Evolutionary conservation across 2,888 invertebrate species (phyloP).

Genomic region (Drosophila mercatorum): DNA sequence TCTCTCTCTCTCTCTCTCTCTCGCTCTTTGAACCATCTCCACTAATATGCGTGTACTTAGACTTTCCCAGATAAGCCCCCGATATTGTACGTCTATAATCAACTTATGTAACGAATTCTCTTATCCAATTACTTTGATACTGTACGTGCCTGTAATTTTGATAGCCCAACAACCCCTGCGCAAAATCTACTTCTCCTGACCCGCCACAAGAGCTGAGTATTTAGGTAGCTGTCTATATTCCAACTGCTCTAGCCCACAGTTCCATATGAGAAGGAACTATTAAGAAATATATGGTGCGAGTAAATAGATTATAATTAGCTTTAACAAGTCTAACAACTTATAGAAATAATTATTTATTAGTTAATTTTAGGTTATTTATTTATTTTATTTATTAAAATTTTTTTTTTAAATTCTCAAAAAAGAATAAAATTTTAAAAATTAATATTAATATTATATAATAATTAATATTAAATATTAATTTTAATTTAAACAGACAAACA

Average conservation of each 20-base stretch:
- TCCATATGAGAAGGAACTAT: neutral
- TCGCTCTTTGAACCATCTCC: neutral
- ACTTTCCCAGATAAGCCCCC: constrained; percentile 38
- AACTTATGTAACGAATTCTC: constrained; percentile 63
- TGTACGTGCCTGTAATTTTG: constrained; percentile 82
- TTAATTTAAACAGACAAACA: too few relatives aligned
- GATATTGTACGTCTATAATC: constrained; percentile 15
- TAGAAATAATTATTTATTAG: too few relatives aligned
- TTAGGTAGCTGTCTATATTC: neutral
- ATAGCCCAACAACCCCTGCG: constrained; percentile 40
- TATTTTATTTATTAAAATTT: too few relatives aligned
- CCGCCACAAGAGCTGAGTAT: neutral
- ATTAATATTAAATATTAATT: too few relatives aligned
- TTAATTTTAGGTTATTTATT: too few relatives aligned
- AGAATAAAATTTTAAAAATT: too few relatives aligned
- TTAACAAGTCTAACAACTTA: too few relatives aligned
- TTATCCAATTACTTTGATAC: constrained; percentile 82
- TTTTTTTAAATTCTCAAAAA: too few relatives aligned
- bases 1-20: neutral
- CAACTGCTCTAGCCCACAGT: neutral
- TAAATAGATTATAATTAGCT: too few relatives aligned
- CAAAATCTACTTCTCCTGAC: neutral
- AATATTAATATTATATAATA: too few relatives aligned
- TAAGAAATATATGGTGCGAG: neutral
- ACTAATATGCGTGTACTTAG: constrained; percentile 48